Evolutionary conservation across 23 tunicate species (phyloP), one percentile per base, ranked within the genome.

Genomic region (Halocynthia roretzi): DNA sequence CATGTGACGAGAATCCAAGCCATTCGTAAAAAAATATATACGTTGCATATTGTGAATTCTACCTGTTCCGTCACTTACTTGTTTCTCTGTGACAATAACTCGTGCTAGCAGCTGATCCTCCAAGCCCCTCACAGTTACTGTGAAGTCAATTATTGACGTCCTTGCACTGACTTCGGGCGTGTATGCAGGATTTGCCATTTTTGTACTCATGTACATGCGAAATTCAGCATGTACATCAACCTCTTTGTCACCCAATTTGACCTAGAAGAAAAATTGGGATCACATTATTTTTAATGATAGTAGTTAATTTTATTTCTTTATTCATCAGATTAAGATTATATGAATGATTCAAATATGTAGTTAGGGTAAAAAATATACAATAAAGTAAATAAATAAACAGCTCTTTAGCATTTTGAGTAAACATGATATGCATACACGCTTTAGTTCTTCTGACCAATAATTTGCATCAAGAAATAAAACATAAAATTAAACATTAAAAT

Each of bases 121-220:
- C 60, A 93, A 56, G 6, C 98, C 98, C 52, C 85, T 84, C 81
- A 93, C 80, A 5, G 98, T 93, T 8, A 93, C 98, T 44, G 98
- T 93, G 68, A 93, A 93, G 62, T 93, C 98, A 40, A 93, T 93
- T 54, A 93, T 87, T 5, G 98, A 87, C 7, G 94, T 93, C 23
- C 94, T 72, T 15, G 98, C 98, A 76, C 93, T 87, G 21, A 93
- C 92, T 83, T 93, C 98, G 17, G 98, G 98, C 6, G 98, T 93
- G 80, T 93, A 93, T 10, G 86, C 87, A 15, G 98, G 98, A 83
- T 93, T 93, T 11, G 98, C 98, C 72, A 93, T 80, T 68, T 93
- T 93, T 22, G 89, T 83, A 78, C 94, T 93, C 53, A 93, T 70
- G 71, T 79, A 93, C 69, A 87, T 52, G 7, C 83, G 73, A 71